Evolutionary conservation across 2,797 vertebrate species (phyloP).

Genomic region (Sebastiscus tertius): DNA sequence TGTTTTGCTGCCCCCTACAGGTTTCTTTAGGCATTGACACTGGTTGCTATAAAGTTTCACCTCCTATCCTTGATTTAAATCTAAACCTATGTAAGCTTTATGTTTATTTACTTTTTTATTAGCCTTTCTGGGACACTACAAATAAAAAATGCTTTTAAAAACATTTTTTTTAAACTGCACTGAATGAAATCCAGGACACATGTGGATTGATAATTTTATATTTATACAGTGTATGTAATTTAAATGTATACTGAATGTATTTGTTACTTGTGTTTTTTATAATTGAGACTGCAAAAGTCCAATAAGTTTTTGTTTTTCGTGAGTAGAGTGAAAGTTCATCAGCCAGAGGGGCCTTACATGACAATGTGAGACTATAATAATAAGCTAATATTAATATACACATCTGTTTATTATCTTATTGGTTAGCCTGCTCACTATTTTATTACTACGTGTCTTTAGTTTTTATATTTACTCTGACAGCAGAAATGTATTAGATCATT

Average conservation of each 20-base stretch:
- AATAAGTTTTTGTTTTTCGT: background rate
- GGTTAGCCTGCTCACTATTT: too few relatives aligned
- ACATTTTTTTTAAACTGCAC: background rate
- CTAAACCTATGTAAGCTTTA: background rate
- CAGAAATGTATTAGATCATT: too few relatives aligned
- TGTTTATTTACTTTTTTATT: background rate
- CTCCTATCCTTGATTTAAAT: background rate
- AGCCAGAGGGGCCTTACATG: background rate
- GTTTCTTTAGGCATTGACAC: background rate
- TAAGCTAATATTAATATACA: background rate
- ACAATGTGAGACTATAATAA: background rate
- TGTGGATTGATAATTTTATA: background rate
- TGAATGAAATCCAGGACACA: background rate
- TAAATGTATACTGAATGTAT: background rate
- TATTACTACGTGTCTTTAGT: too few relatives aligned
- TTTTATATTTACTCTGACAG: too few relatives aligned
- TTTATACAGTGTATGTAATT: background rate
- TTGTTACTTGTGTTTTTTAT: background rate
- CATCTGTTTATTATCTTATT: too few relatives aligned
- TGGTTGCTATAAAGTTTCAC: background rate
- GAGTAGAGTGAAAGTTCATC: background rate
- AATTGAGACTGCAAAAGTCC: background rate
- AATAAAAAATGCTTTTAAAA: background rate
- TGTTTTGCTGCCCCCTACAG: conserved; percentile 53
- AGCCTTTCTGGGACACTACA: background rate